Base-by-base conservation (phyloP, 2,888 invertebrate species). In the Clitarchus hookeri region DNA sequence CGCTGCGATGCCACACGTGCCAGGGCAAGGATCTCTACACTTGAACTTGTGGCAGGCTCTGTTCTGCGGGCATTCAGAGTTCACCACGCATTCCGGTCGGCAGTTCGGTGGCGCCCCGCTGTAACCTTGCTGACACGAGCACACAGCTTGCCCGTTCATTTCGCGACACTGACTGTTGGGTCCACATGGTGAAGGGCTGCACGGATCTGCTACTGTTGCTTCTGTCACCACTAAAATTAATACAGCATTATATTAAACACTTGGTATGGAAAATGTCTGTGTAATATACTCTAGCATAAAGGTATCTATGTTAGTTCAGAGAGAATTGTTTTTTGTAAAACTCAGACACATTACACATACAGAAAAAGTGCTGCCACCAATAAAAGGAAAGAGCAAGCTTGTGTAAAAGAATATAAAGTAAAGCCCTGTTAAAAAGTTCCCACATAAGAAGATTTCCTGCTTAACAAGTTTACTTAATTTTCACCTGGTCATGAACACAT, bases 121-220 rank as follows among this genome's bases (percentile, higher is more conserved):
- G 89, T 93, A 95, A 88, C 93, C 93, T 26, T 93, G 91, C 88
- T 94, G 92, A 90, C 96, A 96, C 16, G 94, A 94, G 90, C 96
- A 96, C 0, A 94, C 94, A 0, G 95, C 94, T 88, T 93, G 92
- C 25, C 93, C 93, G 19, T 93, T 93, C 16, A 93, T 65, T 93
- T 94, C 86, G 94, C 94, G 93, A 89, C 94, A 95, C 88, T 93
- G 91, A 27, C 95, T 93, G 89, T 95, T 93, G 3, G 94, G 94
- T 44, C 95, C 95, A 90, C 95, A 95, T 36, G 95, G 95, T 36
- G 94, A 94, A 25, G 95, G 95, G 87, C 92, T 92, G 89, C 95
- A 95, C 16, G 95, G 95, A 89, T 95, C 93, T 53, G 44, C 53
- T 13, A 82, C 82, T 82, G 82, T 36, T 82, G 82, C 82, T 44